Evolutionary conservation across 2,797 vertebrate genomes (phyloP).

Genomic region (Crypturellus tataupa): DNA sequence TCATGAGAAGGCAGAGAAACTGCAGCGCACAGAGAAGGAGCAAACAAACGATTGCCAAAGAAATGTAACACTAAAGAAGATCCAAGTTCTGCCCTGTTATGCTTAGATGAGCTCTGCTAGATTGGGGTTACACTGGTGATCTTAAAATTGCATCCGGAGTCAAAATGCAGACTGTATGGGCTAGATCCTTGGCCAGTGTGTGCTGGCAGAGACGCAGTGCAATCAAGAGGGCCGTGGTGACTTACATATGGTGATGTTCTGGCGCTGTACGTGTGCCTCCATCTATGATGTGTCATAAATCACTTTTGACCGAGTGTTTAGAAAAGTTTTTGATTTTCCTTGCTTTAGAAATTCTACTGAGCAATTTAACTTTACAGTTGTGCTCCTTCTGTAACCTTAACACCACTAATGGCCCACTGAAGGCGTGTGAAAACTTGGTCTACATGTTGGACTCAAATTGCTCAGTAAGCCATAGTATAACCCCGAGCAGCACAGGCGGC

Average conservation of each 20-base stretch:
- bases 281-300: background rate
- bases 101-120: accelerated
- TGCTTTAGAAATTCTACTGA: background rate
- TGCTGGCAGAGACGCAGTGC: background rate
- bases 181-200: background rate
- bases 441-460: background rate
- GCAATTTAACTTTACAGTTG: accelerated
- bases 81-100: background rate
- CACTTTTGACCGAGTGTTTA: background rate
- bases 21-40: background rate
- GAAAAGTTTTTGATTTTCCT: background rate
- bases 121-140: background rate
- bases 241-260: background rate
- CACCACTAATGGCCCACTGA: slow-evolving; percentile 25
- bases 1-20: slow-evolving; percentile 9
- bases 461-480: background rate
- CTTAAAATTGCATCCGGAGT: background rate
- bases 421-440: background rate
- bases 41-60: background rate
- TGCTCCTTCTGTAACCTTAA: slow-evolving; percentile 7
- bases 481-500: background rate
- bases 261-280: accelerated
- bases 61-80: background rate
- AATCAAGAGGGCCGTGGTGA: background rate
- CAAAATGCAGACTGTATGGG: background rate